phyloP scores from a whole-genome alignment of 2,113 vertebrate species.

The Ictidomys tridecemlineatus region DNA sequence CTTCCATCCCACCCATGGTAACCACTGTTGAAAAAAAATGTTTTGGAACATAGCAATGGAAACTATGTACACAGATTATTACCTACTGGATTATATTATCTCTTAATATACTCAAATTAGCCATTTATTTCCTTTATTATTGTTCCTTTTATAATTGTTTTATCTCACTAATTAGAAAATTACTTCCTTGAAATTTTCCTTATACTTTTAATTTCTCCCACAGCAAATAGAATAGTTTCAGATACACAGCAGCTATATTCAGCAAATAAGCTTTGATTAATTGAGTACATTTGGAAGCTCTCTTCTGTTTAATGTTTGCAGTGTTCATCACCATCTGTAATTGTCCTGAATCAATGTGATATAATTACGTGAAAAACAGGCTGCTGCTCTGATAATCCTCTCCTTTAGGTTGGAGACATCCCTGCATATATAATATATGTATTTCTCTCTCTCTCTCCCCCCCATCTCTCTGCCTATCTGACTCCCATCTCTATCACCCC shows the following conservation, averaged over 20 bases:
- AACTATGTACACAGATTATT: neutral
- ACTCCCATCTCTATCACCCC: neutral
- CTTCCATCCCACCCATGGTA: neutral
- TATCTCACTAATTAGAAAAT: conserved; percentile 50
- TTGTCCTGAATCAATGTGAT: neutral
- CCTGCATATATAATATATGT: neutral
- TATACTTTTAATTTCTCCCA: conserved; percentile 28
- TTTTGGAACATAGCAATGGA: neutral
- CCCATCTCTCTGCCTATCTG: neutral
- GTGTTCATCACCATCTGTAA: conserved; percentile 27
- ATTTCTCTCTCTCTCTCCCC: too few species aligned
- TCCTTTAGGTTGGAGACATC: neutral
- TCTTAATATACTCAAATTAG: neutral
- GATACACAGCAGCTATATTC: conserved; percentile 31
- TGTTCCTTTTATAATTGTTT: conserved; percentile 34
- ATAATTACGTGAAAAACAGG: conserved; percentile 22
- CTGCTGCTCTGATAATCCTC: neutral
- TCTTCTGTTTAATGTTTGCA: conserved; percentile 52
- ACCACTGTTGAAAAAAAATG: neutral
- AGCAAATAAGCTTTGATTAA: conserved; percentile 62
- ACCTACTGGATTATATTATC: neutral
- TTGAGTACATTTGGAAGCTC: conserved; percentile 37
- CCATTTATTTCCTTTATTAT: neutral
- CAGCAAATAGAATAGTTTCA: conserved; percentile 9
- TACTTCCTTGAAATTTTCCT: conserved; percentile 53